These are phyloP conservation scores for Plodia interpunctella DNA, from an alignment of 1,140 invertebrate genomes.

Conservation along the genomic window DNA sequence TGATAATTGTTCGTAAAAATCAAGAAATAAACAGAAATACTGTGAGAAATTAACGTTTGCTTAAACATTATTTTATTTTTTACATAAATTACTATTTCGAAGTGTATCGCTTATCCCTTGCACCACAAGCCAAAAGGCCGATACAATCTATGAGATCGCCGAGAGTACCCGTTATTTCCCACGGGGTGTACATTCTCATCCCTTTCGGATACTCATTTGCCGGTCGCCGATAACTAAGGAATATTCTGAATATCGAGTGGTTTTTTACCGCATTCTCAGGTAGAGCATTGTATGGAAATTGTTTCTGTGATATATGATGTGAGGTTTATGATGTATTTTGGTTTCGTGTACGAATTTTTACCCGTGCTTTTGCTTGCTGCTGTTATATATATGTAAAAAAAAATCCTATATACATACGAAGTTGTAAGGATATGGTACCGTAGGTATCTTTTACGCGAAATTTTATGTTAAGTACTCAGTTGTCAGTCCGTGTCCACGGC, in stretches of 20 bases:
- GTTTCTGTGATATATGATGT: neutral
- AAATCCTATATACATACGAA: too few relatives aligned
- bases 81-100: too few relatives aligned
- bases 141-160: slow-evolving; percentile 44
- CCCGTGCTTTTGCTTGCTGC: neutral
- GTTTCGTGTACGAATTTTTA: neutral
- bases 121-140: slow-evolving; percentile 29
- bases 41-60: too few relatives aligned
- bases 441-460: too few relatives aligned
- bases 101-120: slow-evolving; percentile 20
- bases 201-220: slow-evolving; percentile 32
- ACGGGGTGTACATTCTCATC: slow-evolving; percentile 41
- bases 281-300: neutral
- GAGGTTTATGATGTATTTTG: neutral
- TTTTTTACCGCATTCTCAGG: neutral
- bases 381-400: too few relatives aligned
- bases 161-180: slow-evolving; percentile 51
- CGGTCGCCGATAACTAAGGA: slow-evolving; percentile 11
- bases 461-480: too few relatives aligned
- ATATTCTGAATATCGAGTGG: slow-evolving; percentile 3
- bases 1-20: too few relatives aligned
- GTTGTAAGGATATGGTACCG: too few relatives aligned
- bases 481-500: too few relatives aligned
- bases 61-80: too few relatives aligned
- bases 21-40: too few relatives aligned